Evolutionary conservation across 2,113 vertebrate species (phyloP).

Genomic region (Melanostigma gelatinosum): DNA sequence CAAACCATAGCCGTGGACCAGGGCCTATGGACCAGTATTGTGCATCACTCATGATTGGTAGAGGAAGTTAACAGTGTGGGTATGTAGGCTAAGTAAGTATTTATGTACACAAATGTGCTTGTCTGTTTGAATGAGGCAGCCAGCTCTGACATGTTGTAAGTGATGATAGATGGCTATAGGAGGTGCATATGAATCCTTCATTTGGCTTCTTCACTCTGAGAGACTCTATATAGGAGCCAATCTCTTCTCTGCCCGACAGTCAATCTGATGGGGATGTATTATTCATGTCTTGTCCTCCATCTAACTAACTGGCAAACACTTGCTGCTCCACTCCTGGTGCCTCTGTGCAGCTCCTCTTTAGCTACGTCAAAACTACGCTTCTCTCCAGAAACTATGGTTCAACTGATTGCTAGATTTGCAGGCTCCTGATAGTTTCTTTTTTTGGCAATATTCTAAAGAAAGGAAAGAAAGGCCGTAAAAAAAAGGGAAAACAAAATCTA

Average conservation of each 20-base stretch:
- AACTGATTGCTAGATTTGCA: background rate
- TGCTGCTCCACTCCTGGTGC: constrained; percentile 13
- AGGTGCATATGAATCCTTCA: constrained; percentile 45
- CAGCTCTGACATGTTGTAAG: constrained; percentile 49
- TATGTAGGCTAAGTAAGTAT: constrained; percentile 59
- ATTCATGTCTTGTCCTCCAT: constrained; percentile 62
- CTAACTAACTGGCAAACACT: constrained; percentile 39
- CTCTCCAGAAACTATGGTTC: background rate
- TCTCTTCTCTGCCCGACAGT: constrained; percentile 44
- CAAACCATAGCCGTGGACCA: background rate
- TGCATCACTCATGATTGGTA: constrained; percentile 4
- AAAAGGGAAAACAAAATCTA: background rate
- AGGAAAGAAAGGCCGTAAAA: too few species aligned
- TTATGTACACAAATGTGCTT: constrained; percentile 67
- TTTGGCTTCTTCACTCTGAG: constrained; percentile 27
- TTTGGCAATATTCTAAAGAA: background rate
- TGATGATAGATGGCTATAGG: constrained; percentile 43
- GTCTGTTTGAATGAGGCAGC: constrained; percentile 53
- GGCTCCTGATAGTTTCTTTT: background rate
- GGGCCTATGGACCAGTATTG: background rate
- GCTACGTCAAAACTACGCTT: constrained; percentile 4
- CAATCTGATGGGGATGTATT: constrained; percentile 66
- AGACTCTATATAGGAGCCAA: constrained; percentile 35
- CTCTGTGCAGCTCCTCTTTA: constrained; percentile 8
- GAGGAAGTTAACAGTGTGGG: constrained; percentile 23